Evolutionary conservation across 1,140 invertebrate genomes (phyloP).

Genomic region (Philopotamus ludificatus): DNA sequence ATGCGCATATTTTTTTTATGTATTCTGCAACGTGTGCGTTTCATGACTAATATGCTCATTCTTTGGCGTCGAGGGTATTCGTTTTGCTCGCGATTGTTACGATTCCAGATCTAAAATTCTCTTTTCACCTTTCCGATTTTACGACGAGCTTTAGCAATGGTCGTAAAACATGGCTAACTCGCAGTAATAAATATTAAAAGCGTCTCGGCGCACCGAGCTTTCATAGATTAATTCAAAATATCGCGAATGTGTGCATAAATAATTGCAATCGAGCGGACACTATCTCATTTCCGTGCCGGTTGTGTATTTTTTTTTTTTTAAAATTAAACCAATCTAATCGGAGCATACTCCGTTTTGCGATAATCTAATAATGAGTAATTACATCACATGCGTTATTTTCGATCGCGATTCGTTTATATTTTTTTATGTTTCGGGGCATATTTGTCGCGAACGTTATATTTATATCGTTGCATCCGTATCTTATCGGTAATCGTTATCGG

Average conservation of each 20-base stretch:
- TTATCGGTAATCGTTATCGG: conserved; percentile 26
- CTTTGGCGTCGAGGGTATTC: not conserved
- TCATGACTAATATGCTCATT: conserved; percentile 15
- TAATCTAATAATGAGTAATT: not conserved
- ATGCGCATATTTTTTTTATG: too few relatives aligned
- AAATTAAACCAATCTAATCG: not conserved
- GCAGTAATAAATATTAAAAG: too few relatives aligned
- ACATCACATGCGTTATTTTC: not conserved
- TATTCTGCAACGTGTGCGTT: too few relatives aligned
- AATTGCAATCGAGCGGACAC: not conserved
- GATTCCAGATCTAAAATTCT: not conserved
- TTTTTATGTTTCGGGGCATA: not conserved
- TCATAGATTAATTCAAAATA: too few relatives aligned
- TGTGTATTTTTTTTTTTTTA: not conserved
- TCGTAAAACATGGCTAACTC: not conserved
- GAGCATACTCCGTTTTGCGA: not conserved
- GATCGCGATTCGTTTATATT: conserved; percentile 2
- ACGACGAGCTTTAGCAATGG: not conserved
- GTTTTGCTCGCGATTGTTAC: not conserved
- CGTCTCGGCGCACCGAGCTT: too few relatives aligned
- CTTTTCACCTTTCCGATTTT: not conserved
- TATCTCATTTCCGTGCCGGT: too few relatives aligned
- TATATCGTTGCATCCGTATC: conserved; percentile 21
- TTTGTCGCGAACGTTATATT: too few relatives aligned
- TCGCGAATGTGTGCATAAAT: too few relatives aligned